These are phyloP conservation scores for Atherinomorus stipes DNA, from an alignment of 2,113 vertebrate species.

Conservation along the genomic window DNA sequence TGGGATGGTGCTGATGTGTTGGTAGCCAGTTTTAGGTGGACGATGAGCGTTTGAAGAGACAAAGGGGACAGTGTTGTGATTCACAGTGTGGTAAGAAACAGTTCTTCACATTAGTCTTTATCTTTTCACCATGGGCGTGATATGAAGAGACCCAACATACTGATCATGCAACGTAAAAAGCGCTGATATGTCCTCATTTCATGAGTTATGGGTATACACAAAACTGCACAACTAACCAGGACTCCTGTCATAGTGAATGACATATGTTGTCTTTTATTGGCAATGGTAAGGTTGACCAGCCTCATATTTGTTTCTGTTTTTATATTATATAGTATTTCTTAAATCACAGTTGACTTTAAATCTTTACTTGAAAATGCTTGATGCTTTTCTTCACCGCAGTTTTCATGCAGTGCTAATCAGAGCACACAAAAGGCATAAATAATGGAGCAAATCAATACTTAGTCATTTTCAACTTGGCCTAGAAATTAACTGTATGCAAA, in stretches of 20 bases:
- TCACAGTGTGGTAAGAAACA: constrained; percentile 67
- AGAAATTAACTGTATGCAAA: constrained; percentile 53
- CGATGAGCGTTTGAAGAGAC: constrained; percentile 16
- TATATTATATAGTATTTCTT: background rate
- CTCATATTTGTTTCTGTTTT: constrained; percentile 11
- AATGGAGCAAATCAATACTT: constrained; percentile 29
- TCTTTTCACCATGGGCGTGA: constrained; percentile 40
- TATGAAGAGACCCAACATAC: constrained; percentile 18
- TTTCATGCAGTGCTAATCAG: constrained; percentile 47
- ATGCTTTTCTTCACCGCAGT: constrained; percentile 29
- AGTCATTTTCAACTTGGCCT: constrained; percentile 11
- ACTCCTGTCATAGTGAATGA: constrained; percentile 12
- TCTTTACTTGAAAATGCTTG: constrained; percentile 6
- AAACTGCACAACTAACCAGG: constrained; percentile 36
- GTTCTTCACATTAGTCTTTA: constrained; percentile 55
- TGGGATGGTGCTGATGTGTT: constrained; percentile 15
- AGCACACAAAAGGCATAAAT: constrained; percentile 20
- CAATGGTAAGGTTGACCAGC: constrained; percentile 18
- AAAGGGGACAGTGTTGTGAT: constrained; percentile 42
- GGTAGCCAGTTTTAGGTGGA: constrained; percentile 3
- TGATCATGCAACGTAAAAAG: constrained; percentile 56
- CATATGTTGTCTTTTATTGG: constrained; percentile 26
- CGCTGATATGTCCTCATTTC: constrained; percentile 33
- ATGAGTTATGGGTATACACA: constrained; percentile 30
- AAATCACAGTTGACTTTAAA: constrained; percentile 10